These are phyloP conservation scores for Microctenopoma lineatum DNA, from an alignment of 2,797 vertebrate species.

Conservation along the genomic window DNA sequence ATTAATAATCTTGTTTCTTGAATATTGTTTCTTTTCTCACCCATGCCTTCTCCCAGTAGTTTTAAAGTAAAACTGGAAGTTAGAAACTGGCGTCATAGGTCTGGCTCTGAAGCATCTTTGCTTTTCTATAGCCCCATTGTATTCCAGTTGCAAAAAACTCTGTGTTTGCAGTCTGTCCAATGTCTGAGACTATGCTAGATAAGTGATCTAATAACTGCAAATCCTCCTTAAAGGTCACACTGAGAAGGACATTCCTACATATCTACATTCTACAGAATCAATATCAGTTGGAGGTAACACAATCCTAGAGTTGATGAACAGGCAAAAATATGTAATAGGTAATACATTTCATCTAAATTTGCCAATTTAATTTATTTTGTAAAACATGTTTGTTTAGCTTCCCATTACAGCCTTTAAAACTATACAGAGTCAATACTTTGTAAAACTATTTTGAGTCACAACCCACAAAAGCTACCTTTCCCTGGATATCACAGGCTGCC, in stretches of 20 bases:
- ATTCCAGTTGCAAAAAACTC: no score
- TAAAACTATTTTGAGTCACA: conserved; percentile 55
- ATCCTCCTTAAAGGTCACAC: no score
- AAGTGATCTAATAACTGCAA: no score
- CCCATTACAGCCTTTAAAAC: conserved; percentile 47
- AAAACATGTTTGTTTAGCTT: conserved; percentile 45
- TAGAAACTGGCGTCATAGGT: no score
- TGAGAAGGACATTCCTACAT: not conserved
- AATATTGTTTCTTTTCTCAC: no score
- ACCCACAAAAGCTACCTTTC: conserved; percentile 57
- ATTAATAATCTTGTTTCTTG: no score
- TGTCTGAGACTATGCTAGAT: not conserved
- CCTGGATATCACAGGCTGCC: conserved; percentile 38
- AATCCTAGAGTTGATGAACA: not conserved
- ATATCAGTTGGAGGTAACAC: not conserved
- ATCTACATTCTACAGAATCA: not conserved
- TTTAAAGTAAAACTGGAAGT: no score
- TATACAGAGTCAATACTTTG: conserved; percentile 42
- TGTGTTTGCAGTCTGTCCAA: not conserved
- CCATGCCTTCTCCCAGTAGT: no score
- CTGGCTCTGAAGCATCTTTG: no score
- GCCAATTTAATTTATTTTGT: conserved; percentile 4
- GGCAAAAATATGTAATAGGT: not conserved
- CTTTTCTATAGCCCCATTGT: no score
- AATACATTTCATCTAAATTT: conserved; percentile 13